Base-by-base conservation (phyloP, 2,888 invertebrate species). In the Mimumesa dahlbomi region DNA sequence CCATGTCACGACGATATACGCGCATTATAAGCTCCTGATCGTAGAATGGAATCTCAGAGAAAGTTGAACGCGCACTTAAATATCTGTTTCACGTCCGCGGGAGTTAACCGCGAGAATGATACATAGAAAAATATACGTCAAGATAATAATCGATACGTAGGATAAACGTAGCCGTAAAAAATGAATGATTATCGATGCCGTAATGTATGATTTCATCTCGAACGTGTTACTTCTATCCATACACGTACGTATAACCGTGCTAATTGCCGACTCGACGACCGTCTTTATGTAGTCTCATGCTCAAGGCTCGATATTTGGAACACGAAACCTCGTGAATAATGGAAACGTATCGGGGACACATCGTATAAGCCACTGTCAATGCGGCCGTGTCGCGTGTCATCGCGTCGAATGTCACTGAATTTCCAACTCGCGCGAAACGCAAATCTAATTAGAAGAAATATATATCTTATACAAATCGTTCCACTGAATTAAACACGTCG, bases 301-400 rank as follows among this genome's bases (percentile, higher is more conserved):
- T 43, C 52, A 31, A 36, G 64, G 42, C 22, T 45, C 34, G 53
- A 57, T 59, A 78, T 78, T 78, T 46, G 69, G 75, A 56, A 38
- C 73, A 43, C 52, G 75, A 75, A 68, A 73, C 67, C 42, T 52
- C 31, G 58, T 53, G 50, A 63, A 69, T 74, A 64, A 69, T 74
- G 73, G 59, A 79, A 79, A 79, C 49, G 69, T 79, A 79, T 59
- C 71, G 61, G 49, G 77, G 74, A 62, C 74, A 63, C 56, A 65
- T 63, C 34, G 59, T 21, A 56, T 36, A 31, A 53, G 34, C 42
- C 36, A 48, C 65, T 67, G 64, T 75, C 61, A 49, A 64, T 54
- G 75, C 42, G 59, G 52, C 58, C 54, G 64, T 42, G 58, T 48
- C 62, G 59, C 53, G 46, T 56, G 68, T 31, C 45, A 45, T 31